Base-by-base conservation (phyloP, 2,113 vertebrate species). In the Genyomyrus donnyi region DNA sequence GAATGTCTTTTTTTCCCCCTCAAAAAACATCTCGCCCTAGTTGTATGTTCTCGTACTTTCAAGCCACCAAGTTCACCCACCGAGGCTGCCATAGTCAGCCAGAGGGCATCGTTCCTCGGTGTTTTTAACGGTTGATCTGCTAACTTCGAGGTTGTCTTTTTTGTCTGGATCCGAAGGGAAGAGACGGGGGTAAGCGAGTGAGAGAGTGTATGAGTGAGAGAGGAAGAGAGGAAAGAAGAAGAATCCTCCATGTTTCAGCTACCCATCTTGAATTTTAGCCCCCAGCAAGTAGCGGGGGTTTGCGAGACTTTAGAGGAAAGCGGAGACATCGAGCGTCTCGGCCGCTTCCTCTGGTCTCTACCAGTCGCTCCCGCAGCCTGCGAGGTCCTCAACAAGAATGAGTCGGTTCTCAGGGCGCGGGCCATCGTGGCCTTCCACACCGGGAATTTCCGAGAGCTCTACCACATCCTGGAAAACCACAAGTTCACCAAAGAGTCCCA, bases 401-500 rank as follows among this genome's bases (percentile, higher is more conserved):
- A 99, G 93, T 98, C 98, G 83, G 98, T 99, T 92, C 96, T 99
- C 92, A 95, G 98, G 91, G 98, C 98, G 83, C 94, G 98, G 90
- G 98, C 98, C 91, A 97, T 99, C 88, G 98, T 99, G 95, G 98
- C 98, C 93, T 99, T 99, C 92, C 98, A 99, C 95, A 98, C 97
- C 0, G 98, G 98, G 91, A 98, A 98, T 96, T 99, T 97, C 96
- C 97, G 98, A 83, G 98, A 99, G 96, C 98, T 99, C 92, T 99
- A 99, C 94, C 98, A 98, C 92, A 98, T 99, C 93, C 95, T 99
- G 96, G 98, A 99, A 94, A 98, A 97, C 93, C 98, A 99, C 95
- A 99, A 99, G 96, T 99, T 99, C 96, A 98, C 98, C 95, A 99
- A 99, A 96, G 98, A 99, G 93, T 99, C 98, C 49, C 98, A 99